phyloP scores from a whole-genome alignment of 92 coral and sea anemone species.

The Metridium senile region DNA sequence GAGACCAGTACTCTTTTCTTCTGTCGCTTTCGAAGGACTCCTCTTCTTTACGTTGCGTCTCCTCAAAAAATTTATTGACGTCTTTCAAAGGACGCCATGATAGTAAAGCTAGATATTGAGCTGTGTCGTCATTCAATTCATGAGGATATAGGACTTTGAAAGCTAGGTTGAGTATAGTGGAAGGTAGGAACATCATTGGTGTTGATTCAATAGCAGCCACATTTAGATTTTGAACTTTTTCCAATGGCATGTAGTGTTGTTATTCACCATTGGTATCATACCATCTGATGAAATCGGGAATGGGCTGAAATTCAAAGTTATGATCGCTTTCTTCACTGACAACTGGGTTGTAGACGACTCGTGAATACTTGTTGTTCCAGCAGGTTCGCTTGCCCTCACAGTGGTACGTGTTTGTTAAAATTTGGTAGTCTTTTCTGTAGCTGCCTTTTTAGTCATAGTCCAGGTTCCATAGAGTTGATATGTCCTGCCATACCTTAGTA shows the following conservation, averaged over 20 bases:
- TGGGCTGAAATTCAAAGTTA: slow-evolving; percentile 39
- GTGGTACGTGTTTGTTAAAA: slow-evolving; percentile 32
- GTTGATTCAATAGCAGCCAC: slow-evolving; percentile 33
- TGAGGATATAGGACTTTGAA: slow-evolving; percentile 49
- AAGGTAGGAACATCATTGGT: slow-evolving; percentile 59
- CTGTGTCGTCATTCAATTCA: slow-evolving; percentile 7
- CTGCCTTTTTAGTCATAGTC: slow-evolving; percentile 36
- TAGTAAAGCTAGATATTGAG: slow-evolving; percentile 47
- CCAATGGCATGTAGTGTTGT: slow-evolving; percentile 44
- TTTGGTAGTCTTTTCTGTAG: slow-evolving; percentile 59
- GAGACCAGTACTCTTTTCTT: slow-evolving; percentile 64
- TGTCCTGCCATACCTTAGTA: slow-evolving; percentile 24
- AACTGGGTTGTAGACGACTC: slow-evolving; percentile 40
- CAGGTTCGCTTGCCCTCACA: slow-evolving; percentile 37
- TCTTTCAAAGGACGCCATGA: slow-evolving; percentile 60
- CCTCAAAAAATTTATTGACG: slow-evolving; percentile 25
- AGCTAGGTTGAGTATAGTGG: slow-evolving; percentile 46
- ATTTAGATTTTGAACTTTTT: slow-evolving; percentile 32
- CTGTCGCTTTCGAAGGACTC: slow-evolving; percentile 48
- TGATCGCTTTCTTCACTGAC: slow-evolving; percentile 3
- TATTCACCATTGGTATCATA: slow-evolving; percentile 34
- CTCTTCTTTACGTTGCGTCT: slow-evolving; percentile 37
- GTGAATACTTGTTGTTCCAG: slow-evolving; percentile 47
- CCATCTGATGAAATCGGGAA: slow-evolving; percentile 55
- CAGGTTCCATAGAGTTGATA: slow-evolving; percentile 36